A percentile compares a stretch with the other conserved stretches of the same genome.
Conservation (phyloP, 2,113 vertebrate genomes). For the Sclerurus mexicanus region DNA sequence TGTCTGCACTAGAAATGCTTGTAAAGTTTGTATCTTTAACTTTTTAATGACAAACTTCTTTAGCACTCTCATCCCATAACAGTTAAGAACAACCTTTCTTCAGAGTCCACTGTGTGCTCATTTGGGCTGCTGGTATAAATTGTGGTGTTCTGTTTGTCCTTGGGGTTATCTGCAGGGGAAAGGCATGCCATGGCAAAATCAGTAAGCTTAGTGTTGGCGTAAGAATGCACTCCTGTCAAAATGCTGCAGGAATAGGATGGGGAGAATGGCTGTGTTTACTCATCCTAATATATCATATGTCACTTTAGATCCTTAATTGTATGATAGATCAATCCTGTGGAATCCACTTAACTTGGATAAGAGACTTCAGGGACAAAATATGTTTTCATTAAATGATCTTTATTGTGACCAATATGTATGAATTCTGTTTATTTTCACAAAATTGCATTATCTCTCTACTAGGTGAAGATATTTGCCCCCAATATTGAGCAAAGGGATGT, state of each 20-base stretch:
- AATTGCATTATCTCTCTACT: slow-evolving; percentile 14
- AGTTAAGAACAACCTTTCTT: not conserved
- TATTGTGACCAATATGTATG: not conserved
- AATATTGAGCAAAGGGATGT: slow-evolving; percentile 85
- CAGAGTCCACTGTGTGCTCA: not conserved
- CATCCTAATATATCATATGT: not conserved
- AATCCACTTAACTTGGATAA: not conserved
- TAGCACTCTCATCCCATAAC: accelerated
- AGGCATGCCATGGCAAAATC: not conserved
- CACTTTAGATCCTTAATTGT: not conserved
- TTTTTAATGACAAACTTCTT: not conserved
- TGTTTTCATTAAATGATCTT: not conserved
- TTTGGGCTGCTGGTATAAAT: not conserved
- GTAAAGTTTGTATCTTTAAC: not conserved
- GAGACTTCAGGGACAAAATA: not conserved
- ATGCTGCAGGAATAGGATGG: not conserved
- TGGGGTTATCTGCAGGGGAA: not conserved
- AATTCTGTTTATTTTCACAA: not conserved
- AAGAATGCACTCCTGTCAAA: not conserved
- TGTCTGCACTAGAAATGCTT: not conserved
- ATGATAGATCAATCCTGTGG: not conserved
- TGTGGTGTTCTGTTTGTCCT: not conserved
- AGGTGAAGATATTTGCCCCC: slow-evolving; percentile 87
- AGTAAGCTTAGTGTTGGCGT: not conserved
- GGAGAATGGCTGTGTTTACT: not conserved